These are phyloP conservation scores for Rotaria magnacalcarata DNA, from an alignment of 2,888 invertebrate genomes.

Conservation along the genomic window DNA sequence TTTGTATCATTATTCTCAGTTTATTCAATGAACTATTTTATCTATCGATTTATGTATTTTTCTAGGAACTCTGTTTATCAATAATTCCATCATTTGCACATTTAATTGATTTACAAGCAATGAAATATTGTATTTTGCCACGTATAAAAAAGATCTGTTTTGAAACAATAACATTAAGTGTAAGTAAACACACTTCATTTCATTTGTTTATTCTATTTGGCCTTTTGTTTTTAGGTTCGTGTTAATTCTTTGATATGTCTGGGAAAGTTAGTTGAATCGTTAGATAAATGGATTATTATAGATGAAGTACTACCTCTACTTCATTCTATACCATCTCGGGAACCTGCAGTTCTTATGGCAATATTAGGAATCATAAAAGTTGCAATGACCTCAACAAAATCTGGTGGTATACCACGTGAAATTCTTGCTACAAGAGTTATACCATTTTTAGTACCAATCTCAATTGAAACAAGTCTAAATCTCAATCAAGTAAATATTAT, in stretches of 20 bases:
- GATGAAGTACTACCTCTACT: constrained; percentile 89
- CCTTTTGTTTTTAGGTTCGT: constrained; percentile 65
- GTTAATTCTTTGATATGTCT: constrained; percentile 89
- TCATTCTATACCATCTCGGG: constrained; percentile 82
- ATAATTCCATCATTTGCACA: constrained; percentile 85
- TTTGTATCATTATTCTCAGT: too few relatives aligned
- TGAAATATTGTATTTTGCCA: constrained; percentile 87
- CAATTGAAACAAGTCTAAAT: constrained; percentile 84
- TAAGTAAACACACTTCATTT: constrained; percentile 53
- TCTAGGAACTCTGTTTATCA: constrained; percentile 83
- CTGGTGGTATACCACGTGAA: constrained; percentile 61
- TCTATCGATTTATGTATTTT: constrained; percentile 51
- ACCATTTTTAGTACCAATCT: constrained; percentile 83
- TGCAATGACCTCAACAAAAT: constrained; percentile 65
- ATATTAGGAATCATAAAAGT: constrained; percentile 85
- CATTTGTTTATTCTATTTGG: background rate
- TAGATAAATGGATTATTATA: constrained; percentile 91
- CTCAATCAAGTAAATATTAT: constrained; percentile 66
- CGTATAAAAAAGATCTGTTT: constrained; percentile 83
- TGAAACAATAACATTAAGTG: constrained; percentile 73
- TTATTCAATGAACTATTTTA: too few relatives aligned
- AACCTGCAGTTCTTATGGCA: constrained; percentile 93
- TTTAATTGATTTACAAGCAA: constrained; percentile 82
- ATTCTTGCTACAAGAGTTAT: constrained; percentile 83
- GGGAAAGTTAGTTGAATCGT: constrained; percentile 82